Percentiles rank a stretch among this genome's conserved stretches.
These are phyloP conservation scores for Molorchus minor DNA, from an alignment of 2,888 invertebrate species.

Conservation along the genomic window DNA sequence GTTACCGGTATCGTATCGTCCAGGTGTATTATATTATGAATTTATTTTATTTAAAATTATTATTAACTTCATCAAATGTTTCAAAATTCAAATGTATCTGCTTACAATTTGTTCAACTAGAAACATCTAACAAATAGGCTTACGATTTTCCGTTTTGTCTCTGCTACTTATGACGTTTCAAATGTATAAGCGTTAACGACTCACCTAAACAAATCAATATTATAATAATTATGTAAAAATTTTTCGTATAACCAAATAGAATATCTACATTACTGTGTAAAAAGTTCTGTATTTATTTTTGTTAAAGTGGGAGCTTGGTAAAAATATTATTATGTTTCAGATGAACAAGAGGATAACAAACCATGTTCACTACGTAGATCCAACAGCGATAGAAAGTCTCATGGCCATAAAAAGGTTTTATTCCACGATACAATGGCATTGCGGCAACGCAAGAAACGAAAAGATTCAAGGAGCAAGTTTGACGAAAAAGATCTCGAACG, in stretches of 20 bases:
- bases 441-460: conserved; percentile 70
- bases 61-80: no score
- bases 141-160: no score
- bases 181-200: no score
- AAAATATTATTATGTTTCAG: conserved; percentile 35
- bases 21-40: no score
- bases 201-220: background rate
- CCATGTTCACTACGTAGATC: conserved; percentile 54
- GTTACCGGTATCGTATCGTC: no score
- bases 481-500: conserved; percentile 57
- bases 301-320: background rate
- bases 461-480: conserved; percentile 72
- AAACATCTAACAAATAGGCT: no score
- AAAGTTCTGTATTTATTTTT: no score
- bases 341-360: conserved; percentile 33
- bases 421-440: conserved; percentile 88
- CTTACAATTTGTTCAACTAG: no score
- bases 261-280: no score
- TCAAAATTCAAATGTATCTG: no score
- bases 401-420: conserved; percentile 63
- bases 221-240: background rate
- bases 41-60: no score
- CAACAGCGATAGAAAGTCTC: conserved; percentile 60
- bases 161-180: no score
- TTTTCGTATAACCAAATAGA: background rate